A percentile compares a stretch with the other conserved stretches of the same genome.
Evolutionary conservation across 2,888 invertebrate species (phyloP).

Genomic region (Miltochrista miniata): DNA sequence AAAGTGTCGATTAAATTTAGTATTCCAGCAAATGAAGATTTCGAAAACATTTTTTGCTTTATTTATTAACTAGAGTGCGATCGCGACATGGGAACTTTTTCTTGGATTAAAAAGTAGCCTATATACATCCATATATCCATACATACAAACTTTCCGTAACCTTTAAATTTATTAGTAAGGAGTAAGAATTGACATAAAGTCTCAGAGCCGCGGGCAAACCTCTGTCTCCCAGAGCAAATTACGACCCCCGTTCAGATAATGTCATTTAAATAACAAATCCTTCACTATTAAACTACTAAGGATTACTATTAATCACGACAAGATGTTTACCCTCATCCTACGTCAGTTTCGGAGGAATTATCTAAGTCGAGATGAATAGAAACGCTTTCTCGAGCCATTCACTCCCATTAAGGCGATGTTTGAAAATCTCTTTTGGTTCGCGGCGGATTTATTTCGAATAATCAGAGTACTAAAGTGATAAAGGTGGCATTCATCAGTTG

Average conservation of each 20-base stretch:
- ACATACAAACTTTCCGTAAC: too few species aligned
- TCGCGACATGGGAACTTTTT: too few species aligned
- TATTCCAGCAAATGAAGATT: too few species aligned
- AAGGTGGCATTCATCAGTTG: background rate
- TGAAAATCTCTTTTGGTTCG: constrained; percentile 54
- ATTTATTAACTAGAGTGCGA: too few species aligned
- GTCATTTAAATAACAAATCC: constrained; percentile 74
- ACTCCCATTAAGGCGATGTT: constrained; percentile 50
- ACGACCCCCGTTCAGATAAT: constrained; percentile 53
- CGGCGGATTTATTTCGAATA: constrained; percentile 52
- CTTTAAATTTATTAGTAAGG: too few species aligned
- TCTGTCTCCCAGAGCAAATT: constrained; percentile 45
- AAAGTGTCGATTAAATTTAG: too few species aligned
- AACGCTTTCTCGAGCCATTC: constrained; percentile 57
- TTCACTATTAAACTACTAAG: constrained; percentile 76
- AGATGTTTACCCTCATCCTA: constrained; percentile 79
- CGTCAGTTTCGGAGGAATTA: constrained; percentile 73
- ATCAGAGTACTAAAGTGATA: constrained; percentile 3
- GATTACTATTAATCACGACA: constrained; percentile 80
- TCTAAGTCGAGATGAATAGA: constrained; percentile 75
- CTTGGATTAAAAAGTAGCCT: too few species aligned
- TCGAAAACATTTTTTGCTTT: too few species aligned
- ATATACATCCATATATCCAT: too few species aligned
- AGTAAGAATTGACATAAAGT: background rate
- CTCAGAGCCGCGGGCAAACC: constrained; percentile 17